Conservation (phyloP, 2,113 vertebrate species). For the Archilochus colubris region DNA sequence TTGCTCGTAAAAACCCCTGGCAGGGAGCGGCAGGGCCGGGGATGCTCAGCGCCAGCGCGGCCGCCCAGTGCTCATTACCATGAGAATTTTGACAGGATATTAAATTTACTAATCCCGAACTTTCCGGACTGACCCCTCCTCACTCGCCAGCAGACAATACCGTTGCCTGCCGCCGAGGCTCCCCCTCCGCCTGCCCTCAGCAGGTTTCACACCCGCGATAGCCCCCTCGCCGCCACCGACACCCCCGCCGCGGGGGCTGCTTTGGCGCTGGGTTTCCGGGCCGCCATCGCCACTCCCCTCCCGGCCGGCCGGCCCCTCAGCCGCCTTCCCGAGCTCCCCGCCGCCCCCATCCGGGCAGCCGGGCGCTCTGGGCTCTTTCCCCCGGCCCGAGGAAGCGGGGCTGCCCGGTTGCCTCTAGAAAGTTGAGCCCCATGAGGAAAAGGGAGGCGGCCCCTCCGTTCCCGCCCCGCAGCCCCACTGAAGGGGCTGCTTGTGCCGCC, state of each 20-base stretch:
- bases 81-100: conserved; percentile 82
- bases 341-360: neutral
- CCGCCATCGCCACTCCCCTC: neutral
- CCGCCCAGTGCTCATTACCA: conserved; percentile 71
- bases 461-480: neutral
- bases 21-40: neutral
- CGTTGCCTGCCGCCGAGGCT: neutral
- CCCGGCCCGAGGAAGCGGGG: too few species aligned
- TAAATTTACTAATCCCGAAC: conserved; percentile 80
- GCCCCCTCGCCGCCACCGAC: neutral
- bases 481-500: neutral
- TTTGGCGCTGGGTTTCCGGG: neutral
- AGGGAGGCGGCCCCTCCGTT: neutral
- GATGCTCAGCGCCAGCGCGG: conserved; percentile 28
- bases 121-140: conserved; percentile 73
- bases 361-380: neutral
- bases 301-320: neutral
- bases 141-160: conserved; percentile 51
- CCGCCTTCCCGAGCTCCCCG: neutral
- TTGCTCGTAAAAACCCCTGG: conserved; percentile 31
- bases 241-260: too few species aligned
- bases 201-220: neutral
- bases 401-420: too few species aligned
- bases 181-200: neutral
- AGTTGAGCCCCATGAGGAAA: neutral